phyloP scores from a whole-genome alignment of 1,140 invertebrate species.

The Drosophila lowei region DNA sequence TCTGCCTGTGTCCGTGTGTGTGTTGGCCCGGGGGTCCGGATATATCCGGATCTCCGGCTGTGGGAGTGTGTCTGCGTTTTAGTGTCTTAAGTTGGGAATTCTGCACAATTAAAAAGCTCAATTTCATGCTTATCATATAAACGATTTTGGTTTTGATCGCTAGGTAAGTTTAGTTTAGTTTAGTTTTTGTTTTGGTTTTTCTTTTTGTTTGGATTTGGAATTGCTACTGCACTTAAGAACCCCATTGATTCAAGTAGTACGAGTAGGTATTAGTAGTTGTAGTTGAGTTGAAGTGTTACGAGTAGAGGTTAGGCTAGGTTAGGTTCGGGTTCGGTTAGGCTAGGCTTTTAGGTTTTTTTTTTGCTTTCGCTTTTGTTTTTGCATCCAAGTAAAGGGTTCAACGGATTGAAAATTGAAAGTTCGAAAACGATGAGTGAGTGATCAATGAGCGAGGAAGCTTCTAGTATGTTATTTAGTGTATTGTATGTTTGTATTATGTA shows the following conservation, averaged over 20 bases:
- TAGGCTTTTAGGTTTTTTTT: constrained; percentile 6
- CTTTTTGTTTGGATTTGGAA: constrained; percentile 4
- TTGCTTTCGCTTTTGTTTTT: constrained; percentile 53
- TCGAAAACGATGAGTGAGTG: constrained; percentile 2
- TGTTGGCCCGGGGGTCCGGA: not conserved
- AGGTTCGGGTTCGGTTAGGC: constrained; percentile 37
- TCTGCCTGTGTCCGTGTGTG: constrained; percentile 2
- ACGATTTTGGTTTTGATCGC: constrained; percentile 58
- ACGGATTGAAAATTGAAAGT: not conserved
- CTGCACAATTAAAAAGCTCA: constrained; percentile 79
- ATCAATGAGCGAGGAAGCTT: constrained; percentile 1
- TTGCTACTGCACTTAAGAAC: constrained; percentile 50
- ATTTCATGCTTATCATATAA: constrained; percentile 72
- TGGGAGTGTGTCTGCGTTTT: constrained; percentile 21
- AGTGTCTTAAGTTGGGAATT: constrained; percentile 26
- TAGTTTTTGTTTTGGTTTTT: constrained; percentile 9
- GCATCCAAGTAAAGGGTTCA: constrained; percentile 20
- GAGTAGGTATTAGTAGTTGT: constrained; percentile 40
- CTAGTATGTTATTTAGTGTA: not conserved
- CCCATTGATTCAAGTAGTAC: constrained; percentile 21
- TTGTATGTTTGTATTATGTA: constrained; percentile 20
- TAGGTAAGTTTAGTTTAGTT: constrained; percentile 63
- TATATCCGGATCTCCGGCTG: not conserved
- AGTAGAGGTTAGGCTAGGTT: constrained; percentile 39
- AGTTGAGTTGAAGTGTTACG: constrained; percentile 15